These are phyloP conservation scores for Gymnoscopelus braueri DNA, from an alignment of 2,797 vertebrate species.

Conservation along the genomic window DNA sequence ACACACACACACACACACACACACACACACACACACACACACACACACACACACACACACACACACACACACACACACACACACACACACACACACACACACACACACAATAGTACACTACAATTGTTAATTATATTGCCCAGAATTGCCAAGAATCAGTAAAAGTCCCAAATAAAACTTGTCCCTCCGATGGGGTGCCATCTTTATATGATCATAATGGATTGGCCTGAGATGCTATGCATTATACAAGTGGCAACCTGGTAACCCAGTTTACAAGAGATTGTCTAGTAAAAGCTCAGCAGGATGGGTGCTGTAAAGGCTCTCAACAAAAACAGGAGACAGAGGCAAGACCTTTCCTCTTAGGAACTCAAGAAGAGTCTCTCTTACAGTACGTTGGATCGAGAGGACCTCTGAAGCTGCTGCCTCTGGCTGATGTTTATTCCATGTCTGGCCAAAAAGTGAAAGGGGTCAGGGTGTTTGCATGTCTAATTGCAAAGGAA, in stretches of 20 bases:
- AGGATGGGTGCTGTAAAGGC: conserved; percentile 8
- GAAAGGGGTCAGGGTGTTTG: conserved; percentile 7
- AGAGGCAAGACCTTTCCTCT: conserved; percentile 1
- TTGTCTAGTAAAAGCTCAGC: conserved; percentile 17
- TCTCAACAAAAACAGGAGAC: conserved; percentile 9
- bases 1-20: background rate
- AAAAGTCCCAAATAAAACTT: conserved; percentile 11
- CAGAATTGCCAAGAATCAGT: conserved; percentile 10
- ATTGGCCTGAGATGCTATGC: conserved; percentile 10
- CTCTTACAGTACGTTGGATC: conserved; percentile 30
- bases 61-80: too few species aligned
- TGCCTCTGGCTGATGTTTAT: conserved; percentile 21
- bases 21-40: background rate
- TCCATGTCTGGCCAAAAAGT: conserved; percentile 1
- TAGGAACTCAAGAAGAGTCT: conserved; percentile 19
- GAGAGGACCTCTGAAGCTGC: conserved; percentile 23
- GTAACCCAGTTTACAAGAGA: conserved; percentile 2
- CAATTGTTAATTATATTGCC: too few species aligned
- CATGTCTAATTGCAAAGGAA: conserved; percentile 40
- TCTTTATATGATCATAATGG: conserved; percentile 32
- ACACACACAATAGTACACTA: too few species aligned
- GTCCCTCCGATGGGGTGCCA: background rate
- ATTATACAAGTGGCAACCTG: conserved; percentile 7
- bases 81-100: too few species aligned
- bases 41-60: too few species aligned